Evolutionary conservation across 2,888 invertebrate species (phyloP).

Genomic region (Caenorhabditis plicata): DNA sequence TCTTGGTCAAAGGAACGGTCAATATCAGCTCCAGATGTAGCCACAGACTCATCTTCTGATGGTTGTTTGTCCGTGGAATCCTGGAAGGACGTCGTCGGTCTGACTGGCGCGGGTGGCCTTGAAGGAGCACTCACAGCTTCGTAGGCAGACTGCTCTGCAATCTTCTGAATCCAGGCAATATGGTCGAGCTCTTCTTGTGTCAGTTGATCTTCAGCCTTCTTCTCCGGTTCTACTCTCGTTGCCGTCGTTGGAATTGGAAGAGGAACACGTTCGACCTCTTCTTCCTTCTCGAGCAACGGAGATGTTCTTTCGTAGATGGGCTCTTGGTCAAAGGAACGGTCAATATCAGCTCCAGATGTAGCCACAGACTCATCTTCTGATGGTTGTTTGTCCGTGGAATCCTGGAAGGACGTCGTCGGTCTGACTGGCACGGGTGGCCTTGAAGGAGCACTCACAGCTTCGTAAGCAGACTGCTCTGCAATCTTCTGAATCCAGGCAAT

Average conservation of each 20-base stretch:
- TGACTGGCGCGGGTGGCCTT: not conserved
- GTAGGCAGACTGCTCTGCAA: constrained; percentile 2
- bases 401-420: not conserved
- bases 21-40: not conserved
- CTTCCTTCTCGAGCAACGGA: not conserved
- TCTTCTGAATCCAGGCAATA: not conserved
- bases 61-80: not conserved
- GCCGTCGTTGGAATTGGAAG: not conserved
- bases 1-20: constrained; percentile 4
- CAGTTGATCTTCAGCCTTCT: not conserved
- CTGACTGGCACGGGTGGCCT: not conserved
- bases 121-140: not conserved
- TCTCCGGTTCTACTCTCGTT: not conserved
- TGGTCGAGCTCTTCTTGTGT: constrained; percentile 1
- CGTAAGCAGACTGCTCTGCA: not conserved
- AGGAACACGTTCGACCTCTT: too few species aligned
- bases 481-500: not conserved
- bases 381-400: not conserved
- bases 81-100: not conserved
- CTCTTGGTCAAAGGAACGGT: not conserved
- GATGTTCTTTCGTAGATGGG: not conserved
- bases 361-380: not conserved
- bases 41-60: not conserved
- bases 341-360: not conserved
- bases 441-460: not conserved